Conservation (phyloP, 2,888 invertebrate genomes). For the Oasisia sp. region DNA sequence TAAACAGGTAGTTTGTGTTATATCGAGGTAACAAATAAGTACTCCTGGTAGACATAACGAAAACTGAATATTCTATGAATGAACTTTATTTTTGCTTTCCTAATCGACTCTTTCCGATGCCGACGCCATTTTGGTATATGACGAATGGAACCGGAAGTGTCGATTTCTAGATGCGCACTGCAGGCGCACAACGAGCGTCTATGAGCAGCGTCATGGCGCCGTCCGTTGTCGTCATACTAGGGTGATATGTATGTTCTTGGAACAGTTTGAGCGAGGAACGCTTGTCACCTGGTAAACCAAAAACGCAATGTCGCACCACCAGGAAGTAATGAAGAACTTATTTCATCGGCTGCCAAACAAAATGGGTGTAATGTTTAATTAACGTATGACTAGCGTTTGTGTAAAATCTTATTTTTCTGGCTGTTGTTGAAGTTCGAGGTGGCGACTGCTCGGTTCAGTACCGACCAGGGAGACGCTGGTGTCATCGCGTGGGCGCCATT, state of each 20-base stretch:
- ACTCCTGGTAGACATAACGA: not conserved
- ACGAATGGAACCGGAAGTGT: not conserved
- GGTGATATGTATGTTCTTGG: conserved; percentile 6
- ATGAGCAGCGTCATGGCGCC: not conserved
- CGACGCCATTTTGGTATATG: not conserved
- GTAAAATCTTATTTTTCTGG: not conserved
- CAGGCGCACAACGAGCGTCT: not conserved
- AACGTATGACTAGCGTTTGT: not conserved
- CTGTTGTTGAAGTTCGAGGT: not conserved
- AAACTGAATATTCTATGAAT: not conserved
- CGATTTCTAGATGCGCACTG: conserved; percentile 1
- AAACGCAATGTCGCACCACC: not conserved
- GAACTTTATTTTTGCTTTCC: not conserved
- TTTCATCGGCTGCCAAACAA: not conserved
- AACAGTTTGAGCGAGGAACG: not conserved
- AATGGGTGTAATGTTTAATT: not conserved
- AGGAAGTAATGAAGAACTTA: not conserved
- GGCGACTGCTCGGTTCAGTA: not conserved
- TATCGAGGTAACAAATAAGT: too few relatives aligned
- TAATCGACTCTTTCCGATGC: not conserved
- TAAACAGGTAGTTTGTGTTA: too few relatives aligned
- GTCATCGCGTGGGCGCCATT: not conserved
- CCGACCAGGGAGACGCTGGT: not conserved
- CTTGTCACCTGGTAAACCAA: not conserved
- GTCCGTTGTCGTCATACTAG: not conserved